Conservation (phyloP, 2,888 invertebrate species). For the Drosophila greeni region DNA sequence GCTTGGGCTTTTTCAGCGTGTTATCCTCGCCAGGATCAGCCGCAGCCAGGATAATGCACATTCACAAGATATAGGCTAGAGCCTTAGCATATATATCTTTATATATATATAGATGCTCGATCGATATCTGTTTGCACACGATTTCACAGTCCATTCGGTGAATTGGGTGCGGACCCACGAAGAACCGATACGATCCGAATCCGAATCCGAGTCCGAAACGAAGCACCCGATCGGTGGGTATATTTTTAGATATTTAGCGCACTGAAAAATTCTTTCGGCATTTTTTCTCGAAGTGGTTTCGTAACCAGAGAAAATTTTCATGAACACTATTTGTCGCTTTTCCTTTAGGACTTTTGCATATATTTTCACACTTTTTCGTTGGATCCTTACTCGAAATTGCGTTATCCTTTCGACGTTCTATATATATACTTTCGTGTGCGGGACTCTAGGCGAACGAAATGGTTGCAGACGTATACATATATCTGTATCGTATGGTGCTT, state of each 20-base stretch:
- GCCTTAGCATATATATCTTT: slow-evolving; percentile 10
- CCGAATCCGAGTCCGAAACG: slow-evolving; percentile 50
- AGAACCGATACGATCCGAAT: slow-evolving; percentile 41
- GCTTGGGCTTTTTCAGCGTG: slow-evolving; percentile 24
- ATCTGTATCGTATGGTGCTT: slow-evolving; percentile 55
- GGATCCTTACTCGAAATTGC: slow-evolving; percentile 60
- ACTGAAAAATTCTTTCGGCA: slow-evolving; percentile 71
- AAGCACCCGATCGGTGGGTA: slow-evolving; percentile 53
- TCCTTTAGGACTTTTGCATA: slow-evolving; percentile 27
- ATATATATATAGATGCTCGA: slow-evolving; percentile 44
- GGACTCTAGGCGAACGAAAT: slow-evolving; percentile 68
- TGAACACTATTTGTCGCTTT: slow-evolving; percentile 41
- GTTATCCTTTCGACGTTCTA: slow-evolving; percentile 71
- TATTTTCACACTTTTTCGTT: slow-evolving; percentile 17
- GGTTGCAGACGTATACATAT: slow-evolving; percentile 53
- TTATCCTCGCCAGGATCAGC: slow-evolving; percentile 52
- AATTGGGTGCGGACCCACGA: slow-evolving; percentile 73
- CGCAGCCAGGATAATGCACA: slow-evolving; percentile 56
- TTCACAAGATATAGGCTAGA: slow-evolving; percentile 8
- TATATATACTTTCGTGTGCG: slow-evolving; percentile 50
- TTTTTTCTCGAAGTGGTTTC: slow-evolving; percentile 71
- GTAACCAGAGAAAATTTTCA: slow-evolving; percentile 69
- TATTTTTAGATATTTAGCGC: slow-evolving; percentile 79
- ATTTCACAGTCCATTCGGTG: slow-evolving; percentile 69
- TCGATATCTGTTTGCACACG: slow-evolving; percentile 55